Conservation (phyloP, 2,113 vertebrate genomes). For the Mesitornis unicolor region DNA sequence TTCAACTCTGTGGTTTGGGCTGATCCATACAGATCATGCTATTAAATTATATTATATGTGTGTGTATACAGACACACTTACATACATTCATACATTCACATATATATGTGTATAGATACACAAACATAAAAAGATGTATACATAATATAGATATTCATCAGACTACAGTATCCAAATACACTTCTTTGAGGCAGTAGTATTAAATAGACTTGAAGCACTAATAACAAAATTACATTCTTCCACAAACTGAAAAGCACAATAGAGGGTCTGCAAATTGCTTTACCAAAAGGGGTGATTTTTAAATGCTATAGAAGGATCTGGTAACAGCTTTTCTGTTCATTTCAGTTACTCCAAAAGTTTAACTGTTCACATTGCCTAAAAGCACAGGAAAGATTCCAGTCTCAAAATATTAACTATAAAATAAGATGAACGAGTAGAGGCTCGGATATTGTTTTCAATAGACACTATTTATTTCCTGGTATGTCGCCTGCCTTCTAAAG, state of each 20-base stretch:
- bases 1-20: background rate
- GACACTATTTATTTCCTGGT: background rate
- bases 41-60: background rate
- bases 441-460: background rate
- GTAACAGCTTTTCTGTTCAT: background rate
- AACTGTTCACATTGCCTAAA: background rate
- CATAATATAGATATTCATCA: background rate
- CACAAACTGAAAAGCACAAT: background rate
- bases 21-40: background rate
- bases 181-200: background rate
- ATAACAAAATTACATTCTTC: background rate
- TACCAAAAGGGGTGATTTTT: background rate
- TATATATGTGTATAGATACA: accelerated
- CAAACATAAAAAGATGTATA: background rate
- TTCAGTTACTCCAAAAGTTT: background rate
- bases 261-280: background rate
- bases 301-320: background rate
- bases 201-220: background rate
- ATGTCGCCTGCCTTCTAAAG: background rate
- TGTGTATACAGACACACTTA: background rate
- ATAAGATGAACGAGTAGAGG: background rate
- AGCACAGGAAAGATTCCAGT: background rate
- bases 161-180: background rate
- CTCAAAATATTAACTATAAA: background rate
- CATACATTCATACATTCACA: background rate